Percentiles rank a stretch among this genome's conserved stretches.
Evolutionary conservation across 2,888 invertebrate species (phyloP).

Genomic region (Abscondita cerata): DNA sequence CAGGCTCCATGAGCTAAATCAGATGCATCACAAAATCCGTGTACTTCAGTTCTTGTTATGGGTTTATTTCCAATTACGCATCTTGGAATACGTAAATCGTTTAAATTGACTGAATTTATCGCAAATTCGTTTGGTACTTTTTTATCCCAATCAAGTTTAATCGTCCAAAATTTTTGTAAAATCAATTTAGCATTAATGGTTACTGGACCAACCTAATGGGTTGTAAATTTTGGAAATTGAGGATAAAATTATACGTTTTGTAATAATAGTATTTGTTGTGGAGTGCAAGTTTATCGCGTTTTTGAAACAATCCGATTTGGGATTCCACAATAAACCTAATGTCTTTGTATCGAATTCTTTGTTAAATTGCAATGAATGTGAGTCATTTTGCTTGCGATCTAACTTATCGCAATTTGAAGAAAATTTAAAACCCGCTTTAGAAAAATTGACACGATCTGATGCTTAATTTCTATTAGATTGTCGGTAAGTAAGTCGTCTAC

Average conservation of each 20-base stretch:
- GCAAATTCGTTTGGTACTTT: neutral
- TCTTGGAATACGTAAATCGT: neutral
- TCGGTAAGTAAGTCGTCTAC: neutral
- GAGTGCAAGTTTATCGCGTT: neutral
- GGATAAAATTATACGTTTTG: neutral
- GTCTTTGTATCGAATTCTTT: neutral
- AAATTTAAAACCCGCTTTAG: neutral
- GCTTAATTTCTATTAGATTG: neutral
- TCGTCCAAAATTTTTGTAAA: neutral
- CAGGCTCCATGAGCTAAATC: neutral
- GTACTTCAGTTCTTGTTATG: neutral
- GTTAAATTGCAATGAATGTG: neutral
- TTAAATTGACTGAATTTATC: neutral
- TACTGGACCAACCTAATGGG: neutral
- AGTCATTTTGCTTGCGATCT: neutral
- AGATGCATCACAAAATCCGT: neutral
- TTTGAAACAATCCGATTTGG: neutral
- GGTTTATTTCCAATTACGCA: neutral
- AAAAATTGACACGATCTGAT: neutral
- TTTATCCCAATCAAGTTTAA: conserved; percentile 1
- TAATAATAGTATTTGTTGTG: neutral
- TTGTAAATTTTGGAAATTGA: neutral
- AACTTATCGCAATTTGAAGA: neutral
- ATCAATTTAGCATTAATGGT: neutral
- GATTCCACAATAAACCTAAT: neutral